A percentile compares a stretch with the other conserved stretches of the same genome.
Evolutionary conservation across 2,797 vertebrate species (phyloP).

Genomic region (Pangasius sanitwongsei): DNA sequence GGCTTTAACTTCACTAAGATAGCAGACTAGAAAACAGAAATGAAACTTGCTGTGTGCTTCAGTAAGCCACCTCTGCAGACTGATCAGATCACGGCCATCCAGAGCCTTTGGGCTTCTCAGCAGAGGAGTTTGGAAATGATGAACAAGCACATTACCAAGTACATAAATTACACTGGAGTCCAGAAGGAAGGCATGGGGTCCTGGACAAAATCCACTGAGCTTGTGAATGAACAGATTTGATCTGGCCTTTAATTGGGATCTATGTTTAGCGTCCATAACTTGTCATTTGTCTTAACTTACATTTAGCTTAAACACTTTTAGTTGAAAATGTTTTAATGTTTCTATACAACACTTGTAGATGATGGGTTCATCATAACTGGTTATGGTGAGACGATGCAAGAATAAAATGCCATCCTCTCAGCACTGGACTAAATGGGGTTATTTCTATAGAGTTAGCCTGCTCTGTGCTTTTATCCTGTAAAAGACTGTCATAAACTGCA

Average conservation of each 20-base stretch:
- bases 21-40: background rate
- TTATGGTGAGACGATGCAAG: background rate
- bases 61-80: background rate
- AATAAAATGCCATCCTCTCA: background rate
- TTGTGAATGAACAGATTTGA: background rate
- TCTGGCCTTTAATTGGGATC: background rate
- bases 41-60: background rate
- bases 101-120: background rate
- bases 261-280: too few relatives aligned
- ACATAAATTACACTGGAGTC: conserved; percentile 26
- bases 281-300: too few relatives aligned
- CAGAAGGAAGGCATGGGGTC: conserved; percentile 13
- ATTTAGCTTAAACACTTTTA: background rate
- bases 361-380: background rate
- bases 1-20: background rate
- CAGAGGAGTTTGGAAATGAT: conserved; percentile 54
- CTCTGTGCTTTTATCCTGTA: background rate
- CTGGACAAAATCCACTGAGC: background rate
- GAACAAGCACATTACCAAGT: conserved; percentile 52
- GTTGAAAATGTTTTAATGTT: background rate
- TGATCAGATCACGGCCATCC: conserved; percentile 15
- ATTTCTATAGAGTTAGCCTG: too few relatives aligned
- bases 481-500: conserved; percentile 12
- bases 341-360: background rate
- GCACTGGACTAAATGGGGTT: background rate